phyloP scores from a whole-genome alignment of 2,888 invertebrate genomes.

The Mesorhabditis spiculigera region DNA sequence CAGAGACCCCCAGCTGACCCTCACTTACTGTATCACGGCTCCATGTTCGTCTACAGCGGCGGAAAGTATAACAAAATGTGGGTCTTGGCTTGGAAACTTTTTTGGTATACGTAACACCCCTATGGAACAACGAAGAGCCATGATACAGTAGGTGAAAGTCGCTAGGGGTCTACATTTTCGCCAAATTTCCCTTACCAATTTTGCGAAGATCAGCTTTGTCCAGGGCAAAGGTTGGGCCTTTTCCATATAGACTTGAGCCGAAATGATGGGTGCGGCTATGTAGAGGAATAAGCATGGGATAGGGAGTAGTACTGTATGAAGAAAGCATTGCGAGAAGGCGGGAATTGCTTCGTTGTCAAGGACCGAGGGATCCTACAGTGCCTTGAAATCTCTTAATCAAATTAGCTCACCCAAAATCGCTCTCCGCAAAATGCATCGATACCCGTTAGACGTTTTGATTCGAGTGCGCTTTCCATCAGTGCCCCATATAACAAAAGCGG shows the following conservation, averaged over 20 bases:
- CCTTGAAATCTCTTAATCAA: neutral
- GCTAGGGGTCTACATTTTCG: no score
- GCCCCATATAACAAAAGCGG: no score
- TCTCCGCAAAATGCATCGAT: conserved; percentile 51
- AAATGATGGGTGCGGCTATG: conserved; percentile 41
- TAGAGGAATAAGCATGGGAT: conserved; percentile 69
- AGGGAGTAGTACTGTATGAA: conserved; percentile 85
- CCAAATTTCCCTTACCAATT: conserved; percentile 29
- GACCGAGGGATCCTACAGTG: conserved; percentile 71
- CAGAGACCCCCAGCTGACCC: no score
- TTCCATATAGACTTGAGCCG: conserved; percentile 41
- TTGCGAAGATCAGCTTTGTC: conserved; percentile 42
- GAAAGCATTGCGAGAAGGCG: conserved; percentile 83
- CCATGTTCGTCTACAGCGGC: no score
- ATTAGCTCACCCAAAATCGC: conserved; percentile 39
- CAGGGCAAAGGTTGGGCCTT: conserved; percentile 42
- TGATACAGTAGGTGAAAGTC: no score
- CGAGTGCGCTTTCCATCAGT: no score
- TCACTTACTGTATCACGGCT: no score
- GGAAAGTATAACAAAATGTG: no score
- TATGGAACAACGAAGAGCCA: no score
- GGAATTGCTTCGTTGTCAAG: conserved; percentile 76
- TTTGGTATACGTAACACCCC: no score
- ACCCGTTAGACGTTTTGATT: no score
- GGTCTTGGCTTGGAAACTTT: no score